phyloP scores from a whole-genome alignment of 1,140 invertebrate genomes.

The Homalodisca vitripennis region DNA sequence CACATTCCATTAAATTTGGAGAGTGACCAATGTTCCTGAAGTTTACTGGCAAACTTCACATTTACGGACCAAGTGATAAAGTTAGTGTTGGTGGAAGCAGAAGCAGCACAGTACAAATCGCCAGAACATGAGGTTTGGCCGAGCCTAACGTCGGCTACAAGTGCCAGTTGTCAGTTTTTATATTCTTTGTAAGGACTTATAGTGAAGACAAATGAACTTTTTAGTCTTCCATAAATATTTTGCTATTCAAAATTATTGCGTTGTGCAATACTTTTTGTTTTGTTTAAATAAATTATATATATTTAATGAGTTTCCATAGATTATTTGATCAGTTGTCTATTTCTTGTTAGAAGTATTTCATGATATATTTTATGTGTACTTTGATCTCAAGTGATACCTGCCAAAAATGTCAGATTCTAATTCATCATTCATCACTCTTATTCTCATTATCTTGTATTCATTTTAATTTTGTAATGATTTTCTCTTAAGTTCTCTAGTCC shows the following conservation, averaged over 20 bases:
- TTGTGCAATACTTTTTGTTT: slow-evolving; percentile 31
- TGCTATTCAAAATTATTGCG: slow-evolving; percentile 27
- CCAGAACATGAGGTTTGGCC: slow-evolving; percentile 27
- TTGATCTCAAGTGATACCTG: slow-evolving; percentile 33
- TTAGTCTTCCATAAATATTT: slow-evolving; percentile 24
- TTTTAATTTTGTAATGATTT: slow-evolving; percentile 17
- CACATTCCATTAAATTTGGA: slow-evolving; percentile 31
- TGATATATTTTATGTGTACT: background rate
- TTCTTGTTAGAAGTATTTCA: background rate
- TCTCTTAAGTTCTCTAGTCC: slow-evolving; percentile 24
- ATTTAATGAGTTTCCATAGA: background rate
- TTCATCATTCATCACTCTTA: slow-evolving; percentile 7
- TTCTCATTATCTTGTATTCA: slow-evolving; percentile 14
- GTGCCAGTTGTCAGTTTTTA: slow-evolving; percentile 34
- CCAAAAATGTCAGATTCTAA: background rate
- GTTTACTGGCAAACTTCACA: slow-evolving; percentile 17
- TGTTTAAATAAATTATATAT: slow-evolving; percentile 23
- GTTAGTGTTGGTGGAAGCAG: background rate
- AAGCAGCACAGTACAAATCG: slow-evolving; percentile 31
- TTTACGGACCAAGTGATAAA: slow-evolving; percentile 21
- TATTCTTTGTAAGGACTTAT: slow-evolving; percentile 23
- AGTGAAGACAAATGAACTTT: slow-evolving; percentile 26
- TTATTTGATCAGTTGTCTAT: background rate
- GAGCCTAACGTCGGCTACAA: slow-evolving; percentile 31
- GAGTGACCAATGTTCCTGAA: slow-evolving; percentile 16